Evolutionary conservation across 2,888 invertebrate genomes (phyloP), one percentile per base, ranked within the genome.

Genomic region (Galerucella nymphaeae): DNA sequence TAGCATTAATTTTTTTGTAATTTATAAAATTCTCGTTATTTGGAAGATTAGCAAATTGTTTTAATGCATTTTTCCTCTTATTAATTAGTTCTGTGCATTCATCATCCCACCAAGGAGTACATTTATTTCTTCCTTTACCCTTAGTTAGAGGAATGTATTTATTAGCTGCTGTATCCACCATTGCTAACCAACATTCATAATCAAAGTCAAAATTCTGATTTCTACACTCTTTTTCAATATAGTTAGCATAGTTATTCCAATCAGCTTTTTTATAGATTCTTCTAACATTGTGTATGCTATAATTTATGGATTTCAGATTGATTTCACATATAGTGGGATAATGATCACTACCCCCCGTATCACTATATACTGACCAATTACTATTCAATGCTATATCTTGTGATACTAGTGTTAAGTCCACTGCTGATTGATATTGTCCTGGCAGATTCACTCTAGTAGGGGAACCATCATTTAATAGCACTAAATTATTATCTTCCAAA

Each of bases 331-430:
- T 18, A 50, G 65, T 65, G 18, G 65, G 65, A 2, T 48, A 50
- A 16, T 65, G 65, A 13, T 48, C 65, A 48, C 65, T 65, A 10
- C 10, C 42, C 11, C 65, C 65, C 6, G 42, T 23, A 10, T 65
- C 65, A 16, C 10, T 45, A 10, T 42, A 38, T 6, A 65, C 65
- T 48, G n/a, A 42, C 65, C 65, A 65, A n/a, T 50, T n/a, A 20
- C 65, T 42, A 45, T 65, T 13, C 10, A 20, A 16, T 65, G 50
- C 48, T 13, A 65, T 65, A 50, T 41, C 16, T 13, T 20, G 53
- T 8, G 48, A 65, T 10, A 20, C 13, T 18, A 65, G 1, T n/a
- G 16, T 50, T n/a, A 65, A 16, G 10, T 65, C 65, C n/a, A 65
- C 6, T 30, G 30, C 16, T 10, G 42, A 42, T 20, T 45, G 20